A percentile compares a stretch with the other conserved stretches of the same genome.
These are phyloP conservation scores for Polydrusus pterygomalis DNA, from an alignment of 2,888 invertebrate species.

Conservation along the genomic window DNA sequence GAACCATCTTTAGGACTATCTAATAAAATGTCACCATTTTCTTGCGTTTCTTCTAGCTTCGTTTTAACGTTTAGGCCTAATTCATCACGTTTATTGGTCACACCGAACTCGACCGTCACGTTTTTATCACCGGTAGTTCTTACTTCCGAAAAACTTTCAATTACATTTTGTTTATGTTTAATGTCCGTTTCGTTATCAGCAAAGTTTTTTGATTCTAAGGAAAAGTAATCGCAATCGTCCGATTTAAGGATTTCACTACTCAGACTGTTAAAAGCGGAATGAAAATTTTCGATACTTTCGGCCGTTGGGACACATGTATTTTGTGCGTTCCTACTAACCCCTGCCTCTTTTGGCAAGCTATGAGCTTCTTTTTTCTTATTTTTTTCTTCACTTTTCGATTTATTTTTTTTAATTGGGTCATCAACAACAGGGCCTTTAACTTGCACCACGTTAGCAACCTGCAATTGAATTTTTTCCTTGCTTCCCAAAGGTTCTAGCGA, in stretches of 20 bases:
- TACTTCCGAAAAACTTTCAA: slow-evolving; percentile 36
- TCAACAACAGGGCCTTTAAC: slow-evolving; percentile 58
- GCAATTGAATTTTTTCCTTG: slow-evolving; percentile 50
- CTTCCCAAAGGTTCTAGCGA: slow-evolving; percentile 51
- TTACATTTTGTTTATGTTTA: slow-evolving; percentile 43
- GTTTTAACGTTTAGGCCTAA: not conserved
- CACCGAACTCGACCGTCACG: not conserved
- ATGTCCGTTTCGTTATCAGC: slow-evolving; percentile 46
- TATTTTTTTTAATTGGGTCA: slow-evolving; percentile 20
- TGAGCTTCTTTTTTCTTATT: slow-evolving; percentile 26
- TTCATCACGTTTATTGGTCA: not conserved
- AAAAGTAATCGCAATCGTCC: slow-evolving; percentile 48
- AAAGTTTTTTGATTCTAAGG: slow-evolving; percentile 43
- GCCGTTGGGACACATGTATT: slow-evolving; percentile 5
- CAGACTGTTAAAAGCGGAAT: slow-evolving; percentile 45
- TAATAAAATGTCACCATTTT: not conserved
- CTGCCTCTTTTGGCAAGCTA: not conserved
- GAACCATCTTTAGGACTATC: not conserved
- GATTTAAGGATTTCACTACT: slow-evolving; percentile 44
- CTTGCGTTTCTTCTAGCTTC: not conserved
- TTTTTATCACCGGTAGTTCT: not conserved
- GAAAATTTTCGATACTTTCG: slow-evolving; percentile 45
- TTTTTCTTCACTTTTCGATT: slow-evolving; percentile 36
- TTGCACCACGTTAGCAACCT: slow-evolving; percentile 66
- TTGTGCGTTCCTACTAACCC: slow-evolving; percentile 20